Base-by-base conservation (phyloP, 2,888 invertebrate species). In the Lithosia quadra region DNA sequence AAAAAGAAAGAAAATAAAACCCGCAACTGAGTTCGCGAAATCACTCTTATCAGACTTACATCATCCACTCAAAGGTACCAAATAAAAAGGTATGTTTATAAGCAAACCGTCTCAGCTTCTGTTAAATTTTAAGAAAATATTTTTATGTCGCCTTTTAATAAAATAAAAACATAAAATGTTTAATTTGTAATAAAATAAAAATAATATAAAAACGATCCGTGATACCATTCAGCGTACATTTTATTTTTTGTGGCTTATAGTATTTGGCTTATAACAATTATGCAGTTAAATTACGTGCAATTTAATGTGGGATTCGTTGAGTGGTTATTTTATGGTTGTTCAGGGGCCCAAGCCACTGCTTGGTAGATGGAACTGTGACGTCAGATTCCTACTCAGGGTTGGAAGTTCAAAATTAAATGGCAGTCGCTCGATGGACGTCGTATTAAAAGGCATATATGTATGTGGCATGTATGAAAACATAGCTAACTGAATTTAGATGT, bases 1-100 rank as follows among this genome's bases (percentile, higher is more conserved):
- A 86, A 86, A 86, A 81, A 80, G 80, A 70, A 76, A 66, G 57
- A 67, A 61, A 80, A 81, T 70, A 73, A 78, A 49, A 80, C 67
- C 82, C 80, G 80, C 78, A 81, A 81, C 81, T 82, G 80, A 79
- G 77, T 87, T 84, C 84, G 79, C 79, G 53, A 88, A 86, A 87
- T 86, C 82, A 80, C 76, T 78, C 86, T 92, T 91, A 91, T 91
- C 89, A 73, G 71, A 67, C 83, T 86, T 84, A 84, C 82, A 86
- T 90, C 88, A 84, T 75, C 71, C 73, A 73, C 73, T 65, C 74
- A 78, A 85, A 79, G 77, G 77, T 77, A 74, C 78, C 61, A 78
- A 75, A 83, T 89, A 88, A 89, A 88, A 83, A 84, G 64, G 70
- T 81, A 74, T 77, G 76, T 90, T 89, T 89, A 89, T 84, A 79